Base-by-base conservation (phyloP, 2,888 invertebrate genomes). In the Hypsopygia costalis region DNA sequence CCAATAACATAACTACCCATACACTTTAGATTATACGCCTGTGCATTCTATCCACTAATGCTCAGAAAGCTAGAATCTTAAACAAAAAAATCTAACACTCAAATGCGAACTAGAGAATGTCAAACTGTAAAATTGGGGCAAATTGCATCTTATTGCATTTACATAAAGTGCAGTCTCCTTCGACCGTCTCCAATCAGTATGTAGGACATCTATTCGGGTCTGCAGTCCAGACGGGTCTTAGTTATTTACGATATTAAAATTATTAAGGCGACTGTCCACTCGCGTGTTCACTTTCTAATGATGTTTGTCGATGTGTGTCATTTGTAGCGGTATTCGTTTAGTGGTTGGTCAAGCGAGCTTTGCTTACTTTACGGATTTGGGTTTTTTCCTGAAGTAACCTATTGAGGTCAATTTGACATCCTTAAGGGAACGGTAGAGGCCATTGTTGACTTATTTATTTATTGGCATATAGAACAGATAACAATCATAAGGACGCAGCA, bases 171-270 rank as follows among this genome's bases (percentile, higher is more conserved):
- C 22, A 30, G 29, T 39, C 16, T 36, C 29, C 16, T 10, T 10
- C 9, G 16, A 8, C 10, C 29, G 29, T 16, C 4, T 16, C 16
- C 16, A 4, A 16, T 2, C 16, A 44, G 55, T 44, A 70, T 62
- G 55, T 62, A 55, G 70, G 68, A 63, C 68, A 58, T 52, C 66
- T 69, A 69, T 70, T 69, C 63, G 51, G 59, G 62, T 58, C 55
- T 58, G 49, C 53, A 47, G 34, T 49, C 44, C 36, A 30, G 36
- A 37, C 36, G 11, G 9, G 20, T 28, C 9, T 10, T 30, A 37
- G 10, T 7, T 20, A 29, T 16, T 28, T 20, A 9, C n/a, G n/a
- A 25, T 25, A 25, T 25, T 25, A 25, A n/a, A 8, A 25, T 25
- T 30, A 30, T 30, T 9, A 30, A 9, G 11, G 29, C 10, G 9